A percentile compares a stretch with the other conserved stretches of the same genome.
phyloP scores from a whole-genome alignment of 2,888 invertebrate species.

The Boloria euphrosyne region DNA sequence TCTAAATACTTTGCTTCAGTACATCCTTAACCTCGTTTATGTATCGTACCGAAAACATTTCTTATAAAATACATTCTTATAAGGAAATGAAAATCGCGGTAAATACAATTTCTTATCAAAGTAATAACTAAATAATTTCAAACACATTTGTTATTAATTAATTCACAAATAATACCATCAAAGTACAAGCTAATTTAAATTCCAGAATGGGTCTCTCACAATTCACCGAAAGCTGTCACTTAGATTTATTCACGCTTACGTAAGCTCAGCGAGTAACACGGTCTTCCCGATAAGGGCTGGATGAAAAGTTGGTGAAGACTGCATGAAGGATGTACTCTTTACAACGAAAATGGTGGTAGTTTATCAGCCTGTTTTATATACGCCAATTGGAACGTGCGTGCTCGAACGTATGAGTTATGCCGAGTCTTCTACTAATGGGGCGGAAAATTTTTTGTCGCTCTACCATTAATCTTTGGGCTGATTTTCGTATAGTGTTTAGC shows the following conservation, averaged over 20 bases:
- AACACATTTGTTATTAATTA: too few relatives aligned
- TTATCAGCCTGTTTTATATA: conserved; percentile 40
- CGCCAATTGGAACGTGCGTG: conserved; percentile 25
- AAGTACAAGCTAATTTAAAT: conserved; percentile 35
- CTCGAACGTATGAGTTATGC: background rate
- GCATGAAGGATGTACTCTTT: conserved; percentile 47
- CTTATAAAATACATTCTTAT: too few relatives aligned
- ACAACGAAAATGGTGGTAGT: conserved; percentile 43
- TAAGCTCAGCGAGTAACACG: conserved; percentile 31
- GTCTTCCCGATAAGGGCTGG: conserved; percentile 35
- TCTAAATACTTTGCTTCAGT: too few relatives aligned
- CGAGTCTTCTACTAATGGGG: background rate
- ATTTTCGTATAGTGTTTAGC: background rate
- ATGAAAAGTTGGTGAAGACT: conserved; percentile 41
- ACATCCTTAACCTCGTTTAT: too few relatives aligned
- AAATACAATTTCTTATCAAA: too few relatives aligned
- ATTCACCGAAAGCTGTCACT: conserved; percentile 36
- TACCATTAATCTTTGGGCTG: background rate
- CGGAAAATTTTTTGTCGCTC: background rate
- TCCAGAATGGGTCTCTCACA: conserved; percentile 36
- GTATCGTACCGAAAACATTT: too few relatives aligned
- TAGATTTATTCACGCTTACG: conserved; percentile 40
- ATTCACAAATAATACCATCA: background rate
- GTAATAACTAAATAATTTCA: too few relatives aligned
- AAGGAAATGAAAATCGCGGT: too few relatives aligned